phyloP scores from a whole-genome alignment of 2,888 invertebrate genomes.

The Oscheius myriophilus region DNA sequence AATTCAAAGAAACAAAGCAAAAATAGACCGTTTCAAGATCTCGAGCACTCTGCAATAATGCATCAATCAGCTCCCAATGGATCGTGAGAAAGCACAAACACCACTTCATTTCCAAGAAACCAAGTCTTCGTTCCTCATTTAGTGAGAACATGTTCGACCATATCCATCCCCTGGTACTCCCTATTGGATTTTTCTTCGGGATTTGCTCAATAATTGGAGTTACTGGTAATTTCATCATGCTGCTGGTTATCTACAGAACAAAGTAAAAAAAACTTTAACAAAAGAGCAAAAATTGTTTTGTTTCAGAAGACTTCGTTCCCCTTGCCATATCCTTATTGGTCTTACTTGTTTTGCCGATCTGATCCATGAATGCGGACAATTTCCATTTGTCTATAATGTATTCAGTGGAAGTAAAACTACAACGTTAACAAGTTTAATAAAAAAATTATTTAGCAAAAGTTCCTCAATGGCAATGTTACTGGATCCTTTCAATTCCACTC shows the following conservation, averaged over 20 bases:
- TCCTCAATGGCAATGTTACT: slow-evolving; percentile 38
- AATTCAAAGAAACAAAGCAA: too few relatives aligned
- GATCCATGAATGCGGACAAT: slow-evolving; percentile 43
- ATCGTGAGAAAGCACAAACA: too few relatives aligned
- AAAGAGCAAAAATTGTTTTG: background rate
- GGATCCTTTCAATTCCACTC: slow-evolving; percentile 36
- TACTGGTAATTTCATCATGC: slow-evolving; percentile 40
- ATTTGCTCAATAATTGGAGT: slow-evolving; percentile 40
- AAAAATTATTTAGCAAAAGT: slow-evolving; percentile 32
- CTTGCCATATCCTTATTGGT: slow-evolving; percentile 42
- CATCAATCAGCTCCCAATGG: too few relatives aligned
- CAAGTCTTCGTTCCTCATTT: too few relatives aligned
- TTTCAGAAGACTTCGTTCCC: slow-evolving; percentile 33
- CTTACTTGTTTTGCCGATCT: slow-evolving; percentile 40
- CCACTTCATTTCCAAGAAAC: too few relatives aligned
- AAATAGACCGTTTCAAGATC: too few relatives aligned
- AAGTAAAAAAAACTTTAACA: slow-evolving; percentile 28
- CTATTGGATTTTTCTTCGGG: slow-evolving; percentile 45
- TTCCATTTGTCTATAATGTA: slow-evolving; percentile 39
- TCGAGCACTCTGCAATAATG: too few relatives aligned
- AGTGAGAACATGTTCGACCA: slow-evolving; percentile 36
- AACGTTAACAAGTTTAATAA: background rate
- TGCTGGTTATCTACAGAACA: slow-evolving; percentile 34
- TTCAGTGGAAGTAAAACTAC: slow-evolving; percentile 36
- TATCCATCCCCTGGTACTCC: slow-evolving; percentile 40